Percentiles rank a stretch among this genome's conserved stretches.
phyloP scores from a whole-genome alignment of 2,113 vertebrate species.

The Smithornis capensis region DNA sequence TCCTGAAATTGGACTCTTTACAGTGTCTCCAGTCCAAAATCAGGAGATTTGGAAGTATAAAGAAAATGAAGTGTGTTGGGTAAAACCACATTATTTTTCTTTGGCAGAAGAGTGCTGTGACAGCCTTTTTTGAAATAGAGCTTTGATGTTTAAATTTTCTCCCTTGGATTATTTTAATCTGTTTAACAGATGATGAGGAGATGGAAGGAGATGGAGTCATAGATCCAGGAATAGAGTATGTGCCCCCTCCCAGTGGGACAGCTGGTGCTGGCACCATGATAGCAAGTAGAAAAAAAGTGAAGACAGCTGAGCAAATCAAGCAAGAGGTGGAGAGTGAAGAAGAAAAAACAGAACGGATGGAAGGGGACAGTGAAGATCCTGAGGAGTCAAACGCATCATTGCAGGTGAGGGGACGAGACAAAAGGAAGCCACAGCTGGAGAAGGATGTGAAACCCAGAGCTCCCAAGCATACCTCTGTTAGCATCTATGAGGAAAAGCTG shows the following conservation, averaged over 20 bases:
- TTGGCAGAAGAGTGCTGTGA: not conserved
- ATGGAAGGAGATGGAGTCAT: slow-evolving; percentile 91
- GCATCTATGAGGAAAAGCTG: slow-evolving; percentile 90
- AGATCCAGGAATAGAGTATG: slow-evolving; percentile 92
- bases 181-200: slow-evolving; percentile 89
- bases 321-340: slow-evolving; percentile 92
- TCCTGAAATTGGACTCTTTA: not conserved
- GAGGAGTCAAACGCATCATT: slow-evolving; percentile 44
- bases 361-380: slow-evolving; percentile 77
- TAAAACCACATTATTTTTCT: not conserved
- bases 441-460: slow-evolving; percentile 65
- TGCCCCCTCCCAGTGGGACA: slow-evolving; percentile 78
- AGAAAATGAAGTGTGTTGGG: not conserved
- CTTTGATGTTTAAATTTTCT: not conserved
- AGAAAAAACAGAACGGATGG: slow-evolving; percentile 78
- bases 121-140: not conserved
- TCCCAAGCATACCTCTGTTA: slow-evolving; percentile 74
- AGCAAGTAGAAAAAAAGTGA: slow-evolving; percentile 83
- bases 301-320: slow-evolving; percentile 84
- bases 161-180: not conserved
- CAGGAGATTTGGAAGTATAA: not conserved
- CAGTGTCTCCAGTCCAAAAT: not conserved
- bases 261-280: slow-evolving; percentile 55
- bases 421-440: slow-evolving; percentile 73
- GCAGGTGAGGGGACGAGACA: slow-evolving; percentile 64